A percentile compares a stretch with the other conserved stretches of the same genome.
These are phyloP conservation scores for Stenodema calcarata DNA, from an alignment of 2,888 invertebrate genomes.

Conservation along the genomic window DNA sequence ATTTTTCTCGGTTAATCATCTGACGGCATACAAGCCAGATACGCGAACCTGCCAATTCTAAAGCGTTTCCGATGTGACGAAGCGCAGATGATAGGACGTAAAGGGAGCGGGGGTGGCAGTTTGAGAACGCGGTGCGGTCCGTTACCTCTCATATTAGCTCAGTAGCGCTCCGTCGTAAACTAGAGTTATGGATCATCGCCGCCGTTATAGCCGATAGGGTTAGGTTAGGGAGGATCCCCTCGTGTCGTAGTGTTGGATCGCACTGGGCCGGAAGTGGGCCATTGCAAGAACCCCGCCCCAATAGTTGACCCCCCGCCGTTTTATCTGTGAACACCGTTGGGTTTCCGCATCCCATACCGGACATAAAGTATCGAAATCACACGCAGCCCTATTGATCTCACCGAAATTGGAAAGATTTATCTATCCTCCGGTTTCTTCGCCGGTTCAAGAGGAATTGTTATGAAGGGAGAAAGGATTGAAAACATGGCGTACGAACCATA, in stretches of 20 bases:
- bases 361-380: not conserved
- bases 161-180: not conserved
- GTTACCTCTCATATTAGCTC: constrained; percentile 32
- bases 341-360: not conserved
- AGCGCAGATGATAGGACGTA: not conserved
- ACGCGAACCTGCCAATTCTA: too few species aligned
- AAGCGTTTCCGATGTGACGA: not conserved
- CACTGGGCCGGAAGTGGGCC: not conserved
- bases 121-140: not conserved
- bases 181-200: constrained; percentile 23
- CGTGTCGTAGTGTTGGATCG: not conserved
- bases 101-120: not conserved
- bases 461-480: too few species aligned
- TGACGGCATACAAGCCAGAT: too few species aligned
- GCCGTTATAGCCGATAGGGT: not conserved
- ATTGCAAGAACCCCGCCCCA: not conserved
- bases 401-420: not conserved
- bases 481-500: too few species aligned
- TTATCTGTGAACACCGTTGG: not conserved
- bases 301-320: constrained; percentile 13
- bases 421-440: not conserved
- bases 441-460: too few species aligned
- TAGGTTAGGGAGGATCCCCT: not conserved
- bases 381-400: not conserved
- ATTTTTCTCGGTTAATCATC: too few species aligned